Conservation (phyloP, 2,888 invertebrate genomes). For the Pediacus dermestoides region DNA sequence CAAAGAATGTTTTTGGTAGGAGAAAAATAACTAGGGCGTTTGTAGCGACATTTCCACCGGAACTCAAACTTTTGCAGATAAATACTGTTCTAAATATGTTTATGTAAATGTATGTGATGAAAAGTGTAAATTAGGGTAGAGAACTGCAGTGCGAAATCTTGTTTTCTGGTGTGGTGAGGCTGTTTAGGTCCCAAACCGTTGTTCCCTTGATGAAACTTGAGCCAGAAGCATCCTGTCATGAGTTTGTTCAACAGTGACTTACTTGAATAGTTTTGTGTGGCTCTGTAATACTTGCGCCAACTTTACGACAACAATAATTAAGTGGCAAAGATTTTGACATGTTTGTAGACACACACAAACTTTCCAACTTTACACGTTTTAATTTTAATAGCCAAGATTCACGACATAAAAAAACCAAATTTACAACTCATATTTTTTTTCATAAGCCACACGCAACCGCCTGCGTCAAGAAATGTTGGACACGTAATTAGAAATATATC, state of each 20-base stretch:
- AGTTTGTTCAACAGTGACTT: slow-evolving; percentile 30
- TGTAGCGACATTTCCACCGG: too few relatives aligned
- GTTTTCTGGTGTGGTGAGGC: slow-evolving; percentile 18
- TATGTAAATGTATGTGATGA: too few relatives aligned
- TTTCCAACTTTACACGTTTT: slow-evolving; percentile 31
- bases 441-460: too few relatives aligned
- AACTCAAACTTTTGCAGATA: too few relatives aligned
- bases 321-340: slow-evolving; percentile 37
- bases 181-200: slow-evolving; percentile 14
- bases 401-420: too few relatives aligned
- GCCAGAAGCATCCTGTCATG: slow-evolving; percentile 32
- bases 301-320: slow-evolving; percentile 42
- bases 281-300: slow-evolving; percentile 28
- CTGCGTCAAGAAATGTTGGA: too few relatives aligned
- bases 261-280: slow-evolving; percentile 25
- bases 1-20: too few relatives aligned
- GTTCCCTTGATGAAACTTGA: slow-evolving; percentile 24
- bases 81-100: too few relatives aligned
- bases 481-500: too few relatives aligned
- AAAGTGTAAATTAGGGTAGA: slow-evolving; percentile 7
- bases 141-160: slow-evolving; percentile 23
- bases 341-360: slow-evolving; percentile 28
- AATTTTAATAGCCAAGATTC: too few relatives aligned
- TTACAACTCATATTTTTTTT: too few relatives aligned
- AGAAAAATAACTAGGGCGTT: too few relatives aligned